Evolutionary conservation across 2,797 vertebrate species (phyloP).

Genomic region (Pangasius sanitwongsei): DNA sequence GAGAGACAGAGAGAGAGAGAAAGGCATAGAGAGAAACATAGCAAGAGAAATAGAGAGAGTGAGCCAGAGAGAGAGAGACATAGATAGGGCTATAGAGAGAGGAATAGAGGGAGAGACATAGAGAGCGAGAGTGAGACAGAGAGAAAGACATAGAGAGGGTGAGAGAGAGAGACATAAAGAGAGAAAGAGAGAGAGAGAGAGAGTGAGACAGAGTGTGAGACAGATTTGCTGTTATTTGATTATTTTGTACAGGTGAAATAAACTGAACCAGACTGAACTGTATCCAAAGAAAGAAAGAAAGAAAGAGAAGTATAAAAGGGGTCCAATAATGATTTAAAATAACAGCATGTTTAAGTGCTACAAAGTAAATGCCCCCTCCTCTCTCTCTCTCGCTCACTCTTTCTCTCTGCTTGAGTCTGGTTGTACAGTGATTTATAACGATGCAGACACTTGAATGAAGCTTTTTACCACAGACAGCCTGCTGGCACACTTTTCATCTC

Average conservation of each 20-base stretch:
- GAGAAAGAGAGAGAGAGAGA: no score
- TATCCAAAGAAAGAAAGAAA: not conserved
- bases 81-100: no score
- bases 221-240: not conserved
- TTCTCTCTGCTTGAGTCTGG: conserved; percentile 52
- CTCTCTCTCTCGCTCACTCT: not conserved
- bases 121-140: not conserved
- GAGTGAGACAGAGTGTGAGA: not conserved
- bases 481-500: conserved; percentile 77
- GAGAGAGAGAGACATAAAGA: not conserved
- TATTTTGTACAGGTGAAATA: not conserved
- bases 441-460: conserved; percentile 74
- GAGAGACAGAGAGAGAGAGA: not conserved
- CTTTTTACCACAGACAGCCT: conserved; percentile 76
- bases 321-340: not conserved
- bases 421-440: conserved; percentile 80
- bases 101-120: not conserved
- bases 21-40: no score
- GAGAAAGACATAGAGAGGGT: not conserved
- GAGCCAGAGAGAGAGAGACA: no score
- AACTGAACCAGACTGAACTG: no score
- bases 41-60: no score
- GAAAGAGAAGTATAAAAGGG: not conserved
- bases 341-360: not conserved
- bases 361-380: not conserved